phyloP scores from a whole-genome alignment of 2,888 invertebrate species.

The Galerucella pusilla region DNA sequence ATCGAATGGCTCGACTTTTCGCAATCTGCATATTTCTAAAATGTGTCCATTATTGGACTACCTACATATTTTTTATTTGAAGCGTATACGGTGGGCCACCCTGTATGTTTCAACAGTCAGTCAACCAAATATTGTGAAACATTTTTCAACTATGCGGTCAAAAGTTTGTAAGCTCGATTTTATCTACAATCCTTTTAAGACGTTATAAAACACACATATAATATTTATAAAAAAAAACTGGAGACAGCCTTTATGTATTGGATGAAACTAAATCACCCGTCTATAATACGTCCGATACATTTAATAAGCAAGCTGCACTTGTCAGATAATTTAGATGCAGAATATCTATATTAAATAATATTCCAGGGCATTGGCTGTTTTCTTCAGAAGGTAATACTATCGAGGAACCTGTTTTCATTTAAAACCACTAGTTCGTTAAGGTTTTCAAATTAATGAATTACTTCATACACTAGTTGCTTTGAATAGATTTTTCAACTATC shows the following conservation, averaged over 20 bases:
- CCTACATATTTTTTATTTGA: too few relatives aligned
- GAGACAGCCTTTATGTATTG: not conserved
- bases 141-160: too few relatives aligned
- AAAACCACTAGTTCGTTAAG: slow-evolving; percentile 60
- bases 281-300: slow-evolving; percentile 2
- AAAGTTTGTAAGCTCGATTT: too few relatives aligned
- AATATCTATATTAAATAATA: slow-evolving; percentile 62
- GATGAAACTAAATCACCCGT: slow-evolving; percentile 12
- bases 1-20: too few relatives aligned
- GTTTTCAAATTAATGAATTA: slow-evolving; percentile 59
- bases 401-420: slow-evolving; percentile 58
- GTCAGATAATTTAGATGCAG: slow-evolving; percentile 61
- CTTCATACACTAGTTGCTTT: slow-evolving; percentile 35
- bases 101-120: too few relatives aligned
- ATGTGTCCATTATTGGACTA: too few relatives aligned
- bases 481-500: slow-evolving; percentile 40
- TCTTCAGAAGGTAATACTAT: slow-evolving; percentile 39
- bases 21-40: too few relatives aligned
- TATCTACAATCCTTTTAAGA: too few relatives aligned
- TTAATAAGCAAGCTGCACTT: slow-evolving; percentile 53
- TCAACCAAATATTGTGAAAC: too few relatives aligned
- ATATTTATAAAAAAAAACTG: not conserved
- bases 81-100: too few relatives aligned
- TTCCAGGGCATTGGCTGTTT: slow-evolving; percentile 61
- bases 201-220: too few relatives aligned